Percentiles rank a stretch among this genome's conserved stretches.
Conservation (phyloP, 1,140 invertebrate genomes). For the Zaprionus vittiger region DNA sequence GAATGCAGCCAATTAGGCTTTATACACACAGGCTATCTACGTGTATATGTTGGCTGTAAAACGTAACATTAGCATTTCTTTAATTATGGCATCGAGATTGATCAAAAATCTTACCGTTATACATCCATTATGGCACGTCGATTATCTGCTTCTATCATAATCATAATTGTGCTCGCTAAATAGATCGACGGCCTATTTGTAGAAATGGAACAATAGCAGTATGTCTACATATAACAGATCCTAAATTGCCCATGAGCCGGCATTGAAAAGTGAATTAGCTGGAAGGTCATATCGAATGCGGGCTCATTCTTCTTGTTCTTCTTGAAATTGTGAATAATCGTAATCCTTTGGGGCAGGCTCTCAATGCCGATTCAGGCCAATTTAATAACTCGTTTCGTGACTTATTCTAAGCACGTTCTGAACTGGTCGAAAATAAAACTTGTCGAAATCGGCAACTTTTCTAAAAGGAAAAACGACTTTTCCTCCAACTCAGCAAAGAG, state of each 20-base stretch:
- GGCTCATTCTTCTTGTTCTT: neutral
- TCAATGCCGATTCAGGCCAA: constrained; percentile 1
- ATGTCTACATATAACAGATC: constrained; percentile 1
- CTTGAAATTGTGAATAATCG: neutral
- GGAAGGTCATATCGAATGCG: neutral
- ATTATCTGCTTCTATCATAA: constrained; percentile 4
- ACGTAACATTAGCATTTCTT: constrained; percentile 30
- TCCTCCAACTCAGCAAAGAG: neutral
- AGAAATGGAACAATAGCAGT: constrained; percentile 2
- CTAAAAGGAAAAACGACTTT: constrained; percentile 10
- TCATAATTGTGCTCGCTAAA: neutral
- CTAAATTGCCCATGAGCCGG: neutral
- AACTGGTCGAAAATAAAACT: constrained; percentile 6
- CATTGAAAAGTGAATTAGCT: neutral
- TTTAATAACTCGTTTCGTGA: constrained; percentile 7
- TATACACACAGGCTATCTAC: neutral
- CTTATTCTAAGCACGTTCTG: neutral
- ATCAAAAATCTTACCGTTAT: constrained; percentile 24
- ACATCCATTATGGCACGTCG: constrained; percentile 4
- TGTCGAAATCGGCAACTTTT: constrained; percentile 6
- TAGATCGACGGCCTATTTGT: neutral
- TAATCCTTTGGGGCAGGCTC: neutral
- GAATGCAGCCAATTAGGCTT: constrained; percentile 27
- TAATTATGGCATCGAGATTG: constrained; percentile 31
- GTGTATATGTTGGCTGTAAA: constrained; percentile 18